Evolutionary conservation across 2,113 vertebrate species (phyloP), one percentile per base, ranked within the genome.

Genomic region (Gallinago media): DNA sequence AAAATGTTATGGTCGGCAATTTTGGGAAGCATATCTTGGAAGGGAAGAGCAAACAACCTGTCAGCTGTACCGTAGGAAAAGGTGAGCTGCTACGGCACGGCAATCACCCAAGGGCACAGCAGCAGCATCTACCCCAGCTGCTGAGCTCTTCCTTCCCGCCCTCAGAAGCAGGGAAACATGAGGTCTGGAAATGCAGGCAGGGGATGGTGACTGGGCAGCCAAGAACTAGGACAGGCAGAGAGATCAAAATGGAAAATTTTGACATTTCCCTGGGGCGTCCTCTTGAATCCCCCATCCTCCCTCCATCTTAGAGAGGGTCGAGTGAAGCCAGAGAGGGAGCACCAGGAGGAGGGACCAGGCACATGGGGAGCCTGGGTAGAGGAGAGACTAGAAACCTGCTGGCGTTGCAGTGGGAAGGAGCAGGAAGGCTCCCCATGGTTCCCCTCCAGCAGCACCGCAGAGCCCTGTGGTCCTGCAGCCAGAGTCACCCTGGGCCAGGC

Each of bases 391-490:
- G 46, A 84, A 79, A 62, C 47, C 22, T 25, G 31, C 15, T 31
- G 47, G 19, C 0, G 0, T 44, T 56, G 34, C 18, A 49, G 42
- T 0, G 0, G 23, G 36, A 63, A 79, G 27, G 47, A 50, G 13
- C 0, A 0, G 22, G 19, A 5, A 25, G n/a, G 38, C 25, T n/a
- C 32, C 31, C 19, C 22, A 44, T 4, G 9, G 6, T 55, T 21
- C 7, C 12, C 10, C 25, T 78, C 15, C 61, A 42, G 18, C 29
- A 20, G 11, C 46, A 59, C 38, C 17, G 15, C 31, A n/a, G 34
- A 6, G 2, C 7, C 29, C 73, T 0, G 0, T 11, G 66, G 26
- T 31, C 47, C 31, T 56, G 73, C 12, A 56, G 54, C 31, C 4
- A 0, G 44, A 1, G 0, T 47, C 36, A 54, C 26, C 38, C 18